Percentiles rank a stretch among this genome's conserved stretches.
phyloP scores from a whole-genome alignment of 2,113 vertebrate genomes.

The Sceloporus tristichus region DNA sequence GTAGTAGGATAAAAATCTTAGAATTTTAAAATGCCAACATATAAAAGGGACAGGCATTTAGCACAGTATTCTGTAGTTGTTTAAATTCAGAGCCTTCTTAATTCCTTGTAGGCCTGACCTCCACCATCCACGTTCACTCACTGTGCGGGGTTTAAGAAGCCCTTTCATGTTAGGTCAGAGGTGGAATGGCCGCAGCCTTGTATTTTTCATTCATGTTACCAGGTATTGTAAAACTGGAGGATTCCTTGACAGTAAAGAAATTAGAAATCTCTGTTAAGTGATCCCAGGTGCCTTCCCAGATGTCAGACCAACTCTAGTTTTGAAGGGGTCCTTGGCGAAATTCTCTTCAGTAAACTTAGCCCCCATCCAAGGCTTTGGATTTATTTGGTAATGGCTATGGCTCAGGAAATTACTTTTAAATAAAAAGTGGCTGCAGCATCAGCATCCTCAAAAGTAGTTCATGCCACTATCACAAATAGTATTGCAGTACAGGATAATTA shows the following conservation, averaged over 20 bases:
- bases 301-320: neutral
- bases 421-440: too few species aligned
- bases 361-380: neutral
- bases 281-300: neutral
- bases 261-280: neutral
- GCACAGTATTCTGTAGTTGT: neutral
- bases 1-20: neutral
- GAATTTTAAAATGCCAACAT: neutral
- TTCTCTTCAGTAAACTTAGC: neutral
- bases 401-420: too few species aligned
- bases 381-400: neutral
- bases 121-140: neutral
- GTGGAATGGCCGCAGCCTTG: neutral
- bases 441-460: too few species aligned
- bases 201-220: neutral
- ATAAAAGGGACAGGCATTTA: neutral
- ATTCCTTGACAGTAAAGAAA: neutral
- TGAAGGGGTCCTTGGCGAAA: neutral
- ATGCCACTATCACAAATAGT: too few species aligned
- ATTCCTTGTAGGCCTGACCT: neutral
- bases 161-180: neutral
- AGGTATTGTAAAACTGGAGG: too few species aligned
- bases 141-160: too few species aligned
- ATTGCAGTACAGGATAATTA: too few species aligned
- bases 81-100: neutral